Conservation (phyloP, 2,113 vertebrate genomes). For the Sminthopsis crassicaudata region DNA sequence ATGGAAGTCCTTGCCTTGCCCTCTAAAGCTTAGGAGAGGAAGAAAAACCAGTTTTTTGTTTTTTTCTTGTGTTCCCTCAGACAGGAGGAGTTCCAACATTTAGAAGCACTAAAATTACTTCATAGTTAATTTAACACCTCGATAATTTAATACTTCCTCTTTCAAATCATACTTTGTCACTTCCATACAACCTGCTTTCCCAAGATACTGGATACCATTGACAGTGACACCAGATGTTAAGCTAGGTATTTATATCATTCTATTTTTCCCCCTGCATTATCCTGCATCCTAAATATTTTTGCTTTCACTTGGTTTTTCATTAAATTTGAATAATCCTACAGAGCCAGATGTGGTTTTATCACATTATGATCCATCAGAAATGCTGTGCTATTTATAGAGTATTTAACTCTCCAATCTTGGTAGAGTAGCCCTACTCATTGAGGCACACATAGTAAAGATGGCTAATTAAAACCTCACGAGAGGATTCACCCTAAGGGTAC, state of each 20-base stretch:
- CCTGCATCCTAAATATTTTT: constrained; percentile 34
- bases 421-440: neutral
- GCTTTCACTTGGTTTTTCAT: neutral
- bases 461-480: neutral
- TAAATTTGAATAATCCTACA: constrained; percentile 19
- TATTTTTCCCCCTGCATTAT: constrained; percentile 12
- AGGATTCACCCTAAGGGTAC: neutral
- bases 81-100: constrained; percentile 50
- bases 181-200: constrained; percentile 30
- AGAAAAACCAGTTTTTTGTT: constrained; percentile 35
- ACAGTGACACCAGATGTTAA: constrained; percentile 57
- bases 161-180: constrained; percentile 61
- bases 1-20: constrained; percentile 46
- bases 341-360: neutral
- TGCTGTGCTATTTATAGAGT: neutral
- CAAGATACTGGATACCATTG: constrained; percentile 46
- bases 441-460: neutral
- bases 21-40: constrained; percentile 51
- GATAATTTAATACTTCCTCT: constrained; percentile 52
- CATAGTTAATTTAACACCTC: constrained; percentile 70
- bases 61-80: constrained; percentile 40
- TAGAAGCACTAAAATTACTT: constrained; percentile 52
- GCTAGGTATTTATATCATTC: neutral
- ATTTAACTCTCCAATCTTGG: neutral
- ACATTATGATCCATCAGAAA: neutral